Evolutionary conservation across 2,888 invertebrate genomes (phyloP), one percentile per base, ranked within the genome.

Genomic region (Acutogordius australiensis): DNA sequence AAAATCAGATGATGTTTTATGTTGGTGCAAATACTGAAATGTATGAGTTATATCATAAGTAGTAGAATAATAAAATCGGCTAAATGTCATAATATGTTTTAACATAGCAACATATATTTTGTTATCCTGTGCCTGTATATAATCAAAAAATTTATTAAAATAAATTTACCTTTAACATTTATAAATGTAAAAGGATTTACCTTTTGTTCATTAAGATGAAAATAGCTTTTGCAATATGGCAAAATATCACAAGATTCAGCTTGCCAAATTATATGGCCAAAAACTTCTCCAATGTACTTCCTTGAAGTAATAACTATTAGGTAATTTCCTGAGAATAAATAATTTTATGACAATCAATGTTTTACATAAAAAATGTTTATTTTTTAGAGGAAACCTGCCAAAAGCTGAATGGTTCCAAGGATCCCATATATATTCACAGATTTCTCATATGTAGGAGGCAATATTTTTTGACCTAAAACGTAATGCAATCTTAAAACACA

Each of bases 201-300:
- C 23, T 51, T 51, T 51, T 51, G 51, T 51, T 51, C 51, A 4
- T 13, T 51, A n/a, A 51, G 23, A 51, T 51, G 51, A 51, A 51
- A 51, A 23, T 21, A 51, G 26, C 51, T 51, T 51, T 51, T 51
- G 51, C 51, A 51, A 26, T 51, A 51, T 8, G 51, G 51, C 23
- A 51, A n/a, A 51, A 51, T 23, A 4, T 51, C 51, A 23, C 4
- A 51, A 23, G 51, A n/a, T 4, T 51, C 4, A 8, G 51, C 51
- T 23, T 51, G 8, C 51, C 51, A 51, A 4, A 51, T 23, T 26
- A 21, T 51, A 23, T 51, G 13, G 18, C 51, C 51, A 4, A 4
- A n/a, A n/a, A 51, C 4, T 51, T 51, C 18, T 8, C 51, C 51
- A 8, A 51, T 51, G 4, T 21, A 51, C 4, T 4, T 23, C 4